These are phyloP conservation scores for Eutrigla gurnardus DNA, from an alignment of 2,797 vertebrate genomes.

Conservation along the genomic window DNA sequence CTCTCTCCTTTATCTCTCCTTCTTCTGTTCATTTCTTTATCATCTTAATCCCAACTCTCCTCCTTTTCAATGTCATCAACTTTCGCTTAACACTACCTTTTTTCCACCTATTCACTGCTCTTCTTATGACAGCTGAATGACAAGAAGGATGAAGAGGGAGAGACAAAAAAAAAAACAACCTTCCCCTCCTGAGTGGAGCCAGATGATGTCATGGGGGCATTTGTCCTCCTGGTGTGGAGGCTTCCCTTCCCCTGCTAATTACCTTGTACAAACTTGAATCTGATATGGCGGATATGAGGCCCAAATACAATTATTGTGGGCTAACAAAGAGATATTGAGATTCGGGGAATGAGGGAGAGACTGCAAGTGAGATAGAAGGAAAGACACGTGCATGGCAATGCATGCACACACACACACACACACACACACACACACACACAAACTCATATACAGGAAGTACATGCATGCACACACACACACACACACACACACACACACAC, in stretches of 20 bases:
- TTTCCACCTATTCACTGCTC: slow-evolving; percentile 46
- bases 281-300: slow-evolving; percentile 86
- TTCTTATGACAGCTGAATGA: slow-evolving; percentile 62
- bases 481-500: slow-evolving; percentile 72
- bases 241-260: slow-evolving; percentile 87
- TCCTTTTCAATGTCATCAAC: slow-evolving; percentile 76
- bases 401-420: slow-evolving; percentile 44
- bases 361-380: slow-evolving; percentile 75
- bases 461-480: slow-evolving; percentile 17
- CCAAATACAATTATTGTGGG: slow-evolving; percentile 86
- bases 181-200: slow-evolving; percentile 72
- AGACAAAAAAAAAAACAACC: slow-evolving; percentile 33
- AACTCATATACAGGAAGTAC: background rate
- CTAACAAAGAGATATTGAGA: slow-evolving; percentile 84
- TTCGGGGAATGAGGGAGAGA: slow-evolving; percentile 77
- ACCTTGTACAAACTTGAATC: slow-evolving; percentile 87
- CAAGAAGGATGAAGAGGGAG: slow-evolving; percentile 61
- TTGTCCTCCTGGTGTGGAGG: slow-evolving; percentile 83
- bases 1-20: slow-evolving; percentile 57
- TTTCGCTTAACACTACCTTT: slow-evolving; percentile 54
- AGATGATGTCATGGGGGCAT: slow-evolving; percentile 83
- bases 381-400: slow-evolving; percentile 40
- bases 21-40: slow-evolving; percentile 69
- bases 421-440: slow-evolving; percentile 53
- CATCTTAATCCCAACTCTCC: slow-evolving; percentile 65